A percentile compares a stretch with the other conserved stretches of the same genome.
These are phyloP conservation scores for Circaetus cinerascens DNA, from an alignment of 2,113 vertebrate genomes.

Conservation along the genomic window DNA sequence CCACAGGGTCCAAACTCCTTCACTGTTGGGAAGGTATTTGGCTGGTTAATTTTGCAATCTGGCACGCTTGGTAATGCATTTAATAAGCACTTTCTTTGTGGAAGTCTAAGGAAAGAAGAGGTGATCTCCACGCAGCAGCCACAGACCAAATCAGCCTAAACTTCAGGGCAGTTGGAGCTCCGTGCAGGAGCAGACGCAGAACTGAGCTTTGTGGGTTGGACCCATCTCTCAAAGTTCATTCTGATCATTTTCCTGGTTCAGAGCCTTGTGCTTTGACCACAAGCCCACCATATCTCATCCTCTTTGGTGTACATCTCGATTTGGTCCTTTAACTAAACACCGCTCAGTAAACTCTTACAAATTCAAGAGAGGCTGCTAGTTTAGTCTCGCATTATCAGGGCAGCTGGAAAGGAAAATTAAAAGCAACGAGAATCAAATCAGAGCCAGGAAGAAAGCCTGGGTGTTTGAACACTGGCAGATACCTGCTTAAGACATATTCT, in stretches of 20 bases:
- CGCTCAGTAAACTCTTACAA: not conserved
- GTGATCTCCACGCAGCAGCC: not conserved
- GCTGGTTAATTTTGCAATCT: not conserved
- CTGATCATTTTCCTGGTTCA: constrained; percentile 5
- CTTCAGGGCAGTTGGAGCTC: not conserved
- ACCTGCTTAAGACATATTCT: not conserved
- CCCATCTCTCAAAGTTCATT: not conserved
- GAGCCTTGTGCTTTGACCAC: not conserved
- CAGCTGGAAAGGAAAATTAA: not conserved
- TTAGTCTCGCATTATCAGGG: not conserved
- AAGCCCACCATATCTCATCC: not conserved
- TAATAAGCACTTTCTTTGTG: not conserved
- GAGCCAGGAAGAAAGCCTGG: not conserved
- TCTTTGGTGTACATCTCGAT: not conserved
- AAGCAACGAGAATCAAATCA: not conserved
- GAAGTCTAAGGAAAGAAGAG: not conserved
- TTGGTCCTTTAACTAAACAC: not conserved
- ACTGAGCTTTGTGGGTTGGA: not conserved
- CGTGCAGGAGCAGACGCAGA: not conserved
- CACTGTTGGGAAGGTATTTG: rapidly evolving
- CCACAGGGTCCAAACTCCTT: not conserved
- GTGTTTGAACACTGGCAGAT: not conserved
- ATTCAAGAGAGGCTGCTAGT: not conserved
- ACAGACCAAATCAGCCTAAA: not conserved
- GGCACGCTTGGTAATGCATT: not conserved